These are phyloP conservation scores for Cantharis flavilabris DNA, from an alignment of 2,888 invertebrate species.

Conservation along the genomic window DNA sequence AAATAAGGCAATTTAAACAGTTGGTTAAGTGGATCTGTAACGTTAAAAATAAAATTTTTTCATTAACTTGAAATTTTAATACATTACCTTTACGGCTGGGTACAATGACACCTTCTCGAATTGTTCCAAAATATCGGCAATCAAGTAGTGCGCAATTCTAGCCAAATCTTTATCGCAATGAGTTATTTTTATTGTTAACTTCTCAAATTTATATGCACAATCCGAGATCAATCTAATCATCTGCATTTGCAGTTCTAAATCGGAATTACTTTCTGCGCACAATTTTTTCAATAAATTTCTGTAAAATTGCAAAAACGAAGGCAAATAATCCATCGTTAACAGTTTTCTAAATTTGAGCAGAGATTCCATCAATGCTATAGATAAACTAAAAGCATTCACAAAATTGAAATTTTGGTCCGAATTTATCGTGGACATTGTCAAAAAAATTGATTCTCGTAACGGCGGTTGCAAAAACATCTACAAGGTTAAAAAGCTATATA, in stretches of 20 bases:
- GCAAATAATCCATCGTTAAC: slow-evolving; percentile 49
- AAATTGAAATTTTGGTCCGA: slow-evolving; percentile 36
- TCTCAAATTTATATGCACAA: slow-evolving; percentile 53
- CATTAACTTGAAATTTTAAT: neutral
- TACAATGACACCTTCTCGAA: slow-evolving; percentile 55
- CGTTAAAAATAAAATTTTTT: neutral
- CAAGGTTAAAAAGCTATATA: slow-evolving; percentile 30
- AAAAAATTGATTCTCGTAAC: slow-evolving; percentile 44
- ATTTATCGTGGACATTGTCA: slow-evolving; percentile 39
- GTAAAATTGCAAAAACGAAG: slow-evolving; percentile 50
- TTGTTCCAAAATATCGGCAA: slow-evolving; percentile 56
- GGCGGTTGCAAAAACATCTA: slow-evolving; percentile 46
- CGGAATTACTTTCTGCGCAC: slow-evolving; percentile 44
- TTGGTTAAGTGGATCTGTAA: slow-evolving; percentile 56
- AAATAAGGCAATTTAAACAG: slow-evolving; percentile 55
- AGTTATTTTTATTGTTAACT: slow-evolving; percentile 49
- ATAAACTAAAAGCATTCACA: slow-evolving; percentile 35
- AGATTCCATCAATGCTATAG: slow-evolving; percentile 44
- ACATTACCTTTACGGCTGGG: slow-evolving; percentile 56
- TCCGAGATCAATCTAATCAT: slow-evolving; percentile 42
- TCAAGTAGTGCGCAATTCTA: slow-evolving; percentile 55
- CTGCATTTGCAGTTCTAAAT: slow-evolving; percentile 26
- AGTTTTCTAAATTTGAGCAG: slow-evolving; percentile 47
- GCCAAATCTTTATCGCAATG: slow-evolving; percentile 51
- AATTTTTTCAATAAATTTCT: slow-evolving; percentile 44